phyloP scores from a whole-genome alignment of 1,140 invertebrate genomes.

The Globodera ellingtonae region DNA sequence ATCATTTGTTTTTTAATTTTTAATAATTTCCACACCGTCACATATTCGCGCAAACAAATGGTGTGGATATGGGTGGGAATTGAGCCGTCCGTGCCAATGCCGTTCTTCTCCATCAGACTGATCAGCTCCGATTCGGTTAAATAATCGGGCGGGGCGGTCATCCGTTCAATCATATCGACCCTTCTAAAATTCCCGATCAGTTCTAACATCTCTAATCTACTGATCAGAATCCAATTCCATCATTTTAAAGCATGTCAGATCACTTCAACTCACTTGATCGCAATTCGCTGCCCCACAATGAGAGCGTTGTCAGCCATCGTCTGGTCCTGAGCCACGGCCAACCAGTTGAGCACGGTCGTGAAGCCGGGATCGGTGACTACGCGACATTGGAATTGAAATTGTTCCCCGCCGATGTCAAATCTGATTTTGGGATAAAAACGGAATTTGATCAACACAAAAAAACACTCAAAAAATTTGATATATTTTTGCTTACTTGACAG shows the following conservation, averaged over 20 bases:
- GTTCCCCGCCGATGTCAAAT: conserved; percentile 77
- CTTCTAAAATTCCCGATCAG: conserved; percentile 60
- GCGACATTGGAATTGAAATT: conserved; percentile 82
- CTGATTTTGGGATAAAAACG: conserved; percentile 34
- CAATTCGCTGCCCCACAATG: conserved; percentile 71
- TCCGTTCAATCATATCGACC: conserved; percentile 80
- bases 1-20: not conserved
- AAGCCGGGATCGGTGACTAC: conserved; percentile 87
- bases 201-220: too few relatives aligned
- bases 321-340: conserved; percentile 81
- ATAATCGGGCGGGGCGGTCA: conserved; percentile 93
- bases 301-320: conserved; percentile 76
- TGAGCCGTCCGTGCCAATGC: conserved; percentile 96
- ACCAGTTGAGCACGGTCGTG: conserved; percentile 89
- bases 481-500: conserved; percentile 43
- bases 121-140: conserved; percentile 96
- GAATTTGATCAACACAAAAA: not conserved
- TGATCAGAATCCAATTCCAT: not conserved
- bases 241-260: not conserved
- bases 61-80: conserved; percentile 99
- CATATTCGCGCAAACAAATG: conserved; percentile 95
- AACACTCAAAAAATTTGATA: not conserved
- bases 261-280: conserved; percentile 75
- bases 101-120: conserved; percentile 96
- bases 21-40: conserved; percentile 70